phyloP scores from a whole-genome alignment of 2,113 vertebrate species.

The Peromyscus polionotus region DNA sequence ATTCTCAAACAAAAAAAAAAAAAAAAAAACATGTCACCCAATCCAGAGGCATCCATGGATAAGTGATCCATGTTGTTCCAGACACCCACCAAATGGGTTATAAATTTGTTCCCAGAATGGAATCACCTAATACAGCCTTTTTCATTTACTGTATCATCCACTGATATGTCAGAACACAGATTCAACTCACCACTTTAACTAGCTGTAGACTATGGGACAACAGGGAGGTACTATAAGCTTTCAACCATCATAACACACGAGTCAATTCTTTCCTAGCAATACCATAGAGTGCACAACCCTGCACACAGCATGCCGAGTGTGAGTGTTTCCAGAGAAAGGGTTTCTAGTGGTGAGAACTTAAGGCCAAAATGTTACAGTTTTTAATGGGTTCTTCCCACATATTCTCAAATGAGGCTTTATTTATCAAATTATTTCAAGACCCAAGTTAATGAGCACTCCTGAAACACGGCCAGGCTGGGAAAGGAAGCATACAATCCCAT shows the following conservation, averaged over 20 bases:
- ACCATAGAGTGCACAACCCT: neutral
- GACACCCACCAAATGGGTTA: neutral
- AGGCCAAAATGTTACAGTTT: neutral
- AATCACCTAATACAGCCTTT: neutral
- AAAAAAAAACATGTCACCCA: neutral
- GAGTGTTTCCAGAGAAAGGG: slow-evolving; percentile 26
- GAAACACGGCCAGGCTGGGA: slow-evolving; percentile 31
- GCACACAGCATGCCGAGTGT: neutral
- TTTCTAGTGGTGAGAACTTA: neutral
- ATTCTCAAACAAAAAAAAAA: neutral
- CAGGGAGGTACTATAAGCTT: neutral
- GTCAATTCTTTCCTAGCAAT: neutral
- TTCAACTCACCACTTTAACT: neutral
- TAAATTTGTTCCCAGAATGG: neutral
- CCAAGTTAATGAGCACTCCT: neutral
- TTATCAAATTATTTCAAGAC: slow-evolving; percentile 21
- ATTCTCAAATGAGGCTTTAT: neutral
- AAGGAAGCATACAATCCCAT: neutral
- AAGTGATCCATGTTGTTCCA: too few species aligned
- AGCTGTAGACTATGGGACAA: neutral
- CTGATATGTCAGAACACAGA: neutral
- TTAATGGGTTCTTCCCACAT: slow-evolving; percentile 10
- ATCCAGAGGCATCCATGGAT: too few species aligned
- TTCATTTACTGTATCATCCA: neutral
- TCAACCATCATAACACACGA: neutral